Conservation (phyloP, 2,113 vertebrate species). For the Stigmatopora argus region DNA sequence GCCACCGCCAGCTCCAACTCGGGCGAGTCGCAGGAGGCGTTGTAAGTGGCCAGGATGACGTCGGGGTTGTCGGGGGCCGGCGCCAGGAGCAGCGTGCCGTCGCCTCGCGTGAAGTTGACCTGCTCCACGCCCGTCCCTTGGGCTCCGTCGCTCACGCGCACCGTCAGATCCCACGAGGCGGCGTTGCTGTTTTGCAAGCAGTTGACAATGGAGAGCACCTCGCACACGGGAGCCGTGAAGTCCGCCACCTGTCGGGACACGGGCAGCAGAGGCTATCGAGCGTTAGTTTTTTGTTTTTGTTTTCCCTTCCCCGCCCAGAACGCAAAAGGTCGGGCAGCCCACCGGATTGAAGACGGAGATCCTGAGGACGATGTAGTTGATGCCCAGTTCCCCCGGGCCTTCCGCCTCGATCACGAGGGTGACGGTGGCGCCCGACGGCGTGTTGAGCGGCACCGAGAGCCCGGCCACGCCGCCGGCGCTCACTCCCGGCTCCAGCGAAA, state of each 20-base stretch:
- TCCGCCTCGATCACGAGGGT: constrained; percentile 58
- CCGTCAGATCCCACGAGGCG: constrained; percentile 33
- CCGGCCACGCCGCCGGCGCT: constrained; percentile 40
- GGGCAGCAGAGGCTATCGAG: not conserved
- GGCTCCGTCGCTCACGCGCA: constrained; percentile 41
- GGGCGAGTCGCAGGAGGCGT: constrained; percentile 46
- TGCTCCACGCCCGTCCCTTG: constrained; percentile 41
- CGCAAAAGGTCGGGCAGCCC: not conserved
- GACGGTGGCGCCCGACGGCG: constrained; percentile 52
- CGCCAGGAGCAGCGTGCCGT: constrained; percentile 45
- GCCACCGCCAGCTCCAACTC: constrained; percentile 49
- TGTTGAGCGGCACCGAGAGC: constrained; percentile 41
- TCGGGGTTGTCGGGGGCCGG: constrained; percentile 11
- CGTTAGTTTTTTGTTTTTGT: not conserved
- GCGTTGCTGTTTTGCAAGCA: constrained; percentile 46
- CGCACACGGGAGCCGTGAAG: constrained; percentile 44
- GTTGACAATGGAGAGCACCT: constrained; percentile 29
- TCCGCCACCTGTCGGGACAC: constrained; percentile 45
- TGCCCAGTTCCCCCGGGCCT: constrained; percentile 27
- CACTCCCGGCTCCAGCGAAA: constrained; percentile 28
- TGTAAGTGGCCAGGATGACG: constrained; percentile 48
- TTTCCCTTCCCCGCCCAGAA: too few relatives aligned
- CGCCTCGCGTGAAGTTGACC: constrained; percentile 43
- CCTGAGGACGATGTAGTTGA: constrained; percentile 54
- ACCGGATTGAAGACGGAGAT: constrained; percentile 47